These are phyloP conservation scores for Corvus hawaiiensis DNA, from an alignment of 2,113 vertebrate genomes.

Conservation along the genomic window DNA sequence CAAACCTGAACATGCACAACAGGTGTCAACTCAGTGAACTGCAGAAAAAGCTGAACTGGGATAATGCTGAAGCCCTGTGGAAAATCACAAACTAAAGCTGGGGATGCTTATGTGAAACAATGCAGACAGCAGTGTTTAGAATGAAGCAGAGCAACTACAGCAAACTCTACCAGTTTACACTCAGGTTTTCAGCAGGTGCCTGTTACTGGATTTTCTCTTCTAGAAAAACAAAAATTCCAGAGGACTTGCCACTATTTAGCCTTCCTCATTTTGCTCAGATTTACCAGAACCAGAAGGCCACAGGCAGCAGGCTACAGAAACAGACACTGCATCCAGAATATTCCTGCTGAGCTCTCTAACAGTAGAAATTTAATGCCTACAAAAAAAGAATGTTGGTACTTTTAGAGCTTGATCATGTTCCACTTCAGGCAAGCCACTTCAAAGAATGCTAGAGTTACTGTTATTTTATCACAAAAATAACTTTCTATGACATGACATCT, in stretches of 20 bases:
- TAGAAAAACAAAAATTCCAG: neutral
- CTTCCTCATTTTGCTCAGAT: neutral
- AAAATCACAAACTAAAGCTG: neutral
- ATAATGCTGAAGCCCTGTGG: neutral
- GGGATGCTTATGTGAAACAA: neutral
- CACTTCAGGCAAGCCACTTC: neutral
- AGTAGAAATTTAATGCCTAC: neutral
- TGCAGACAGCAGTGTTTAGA: neutral
- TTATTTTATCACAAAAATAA: neutral
- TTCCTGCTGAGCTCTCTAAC: neutral
- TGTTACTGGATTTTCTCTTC: neutral
- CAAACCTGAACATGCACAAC: neutral
- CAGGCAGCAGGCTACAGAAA: neutral
- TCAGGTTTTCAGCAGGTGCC: neutral
- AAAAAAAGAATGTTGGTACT: neutral
- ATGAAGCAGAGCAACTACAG: neutral
- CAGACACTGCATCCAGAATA: neutral
- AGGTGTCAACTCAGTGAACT: neutral
- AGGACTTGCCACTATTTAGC: neutral
- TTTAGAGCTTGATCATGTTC: neutral
- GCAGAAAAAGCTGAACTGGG: neutral
- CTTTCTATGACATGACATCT: neutral
- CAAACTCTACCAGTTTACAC: neutral
- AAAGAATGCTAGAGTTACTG: neutral
- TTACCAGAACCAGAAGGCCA: neutral